These are phyloP conservation scores for Protomyctophum bolini DNA, from an alignment of 2,113 vertebrate genomes.

Conservation along the genomic window DNA sequence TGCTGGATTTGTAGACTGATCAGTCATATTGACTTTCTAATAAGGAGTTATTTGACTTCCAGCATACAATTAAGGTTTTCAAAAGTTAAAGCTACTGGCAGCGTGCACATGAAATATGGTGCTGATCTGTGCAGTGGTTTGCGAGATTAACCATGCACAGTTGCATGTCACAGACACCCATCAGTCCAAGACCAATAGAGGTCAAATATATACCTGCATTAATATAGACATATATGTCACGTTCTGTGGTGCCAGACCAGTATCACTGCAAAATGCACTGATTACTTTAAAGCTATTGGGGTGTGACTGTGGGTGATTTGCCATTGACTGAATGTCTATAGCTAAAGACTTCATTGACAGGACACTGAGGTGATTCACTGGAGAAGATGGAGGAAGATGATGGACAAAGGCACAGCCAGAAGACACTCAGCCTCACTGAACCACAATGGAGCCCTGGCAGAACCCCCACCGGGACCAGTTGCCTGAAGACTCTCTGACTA, in stretches of 20 bases:
- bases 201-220: too few species aligned
- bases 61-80: too few species aligned
- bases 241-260: too few species aligned
- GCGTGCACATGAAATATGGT: too few species aligned
- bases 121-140: background rate
- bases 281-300: constrained; percentile 45
- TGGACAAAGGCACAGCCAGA: constrained; percentile 70
- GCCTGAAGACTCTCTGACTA: constrained; percentile 58
- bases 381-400: constrained; percentile 57
- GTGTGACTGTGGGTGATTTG: constrained; percentile 32
- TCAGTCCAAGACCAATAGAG: too few species aligned
- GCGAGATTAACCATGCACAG: too few species aligned
- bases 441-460: constrained; percentile 62
- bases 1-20: too few species aligned
- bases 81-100: too few species aligned
- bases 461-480: constrained; percentile 64
- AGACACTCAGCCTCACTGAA: constrained; percentile 53
- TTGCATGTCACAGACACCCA: too few species aligned
- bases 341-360: constrained; percentile 57
- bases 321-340: constrained; percentile 48
- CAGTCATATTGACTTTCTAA: too few species aligned
- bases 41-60: too few species aligned
- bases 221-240: too few species aligned
- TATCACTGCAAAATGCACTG: constrained; percentile 9
- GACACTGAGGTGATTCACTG: constrained; percentile 65